A percentile compares a stretch with the other conserved stretches of the same genome.
Evolutionary conservation across 2,797 vertebrate genomes (phyloP).

Genomic region (Caiman crocodilus): DNA sequence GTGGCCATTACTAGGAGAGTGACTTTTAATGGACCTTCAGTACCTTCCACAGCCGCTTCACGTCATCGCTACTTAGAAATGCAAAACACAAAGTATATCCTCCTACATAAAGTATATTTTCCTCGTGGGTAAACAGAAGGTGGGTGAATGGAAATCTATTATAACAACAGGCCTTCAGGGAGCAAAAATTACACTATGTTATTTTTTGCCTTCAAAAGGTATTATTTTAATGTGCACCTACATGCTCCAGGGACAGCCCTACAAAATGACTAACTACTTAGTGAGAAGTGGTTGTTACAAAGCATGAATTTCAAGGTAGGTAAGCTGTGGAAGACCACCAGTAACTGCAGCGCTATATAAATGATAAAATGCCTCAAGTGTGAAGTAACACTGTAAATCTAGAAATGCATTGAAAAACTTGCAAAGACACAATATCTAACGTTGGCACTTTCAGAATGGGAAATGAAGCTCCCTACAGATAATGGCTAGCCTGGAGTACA

Average conservation of each 20-base stretch:
- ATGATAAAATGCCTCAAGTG: neutral
- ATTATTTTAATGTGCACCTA: neutral
- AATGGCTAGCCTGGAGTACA: neutral
- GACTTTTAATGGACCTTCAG: neutral
- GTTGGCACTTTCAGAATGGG: neutral
- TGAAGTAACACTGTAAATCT: neutral
- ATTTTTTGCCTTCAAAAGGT: constrained; percentile 5
- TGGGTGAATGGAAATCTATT: constrained; percentile 62
- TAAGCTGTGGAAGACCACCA: neutral
- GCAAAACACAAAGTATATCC: constrained; percentile 45
- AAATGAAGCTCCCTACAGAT: neutral
- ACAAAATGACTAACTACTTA: neutral
- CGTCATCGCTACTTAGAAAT: constrained; percentile 62
- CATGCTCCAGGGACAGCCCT: neutral
- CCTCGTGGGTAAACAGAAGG: constrained; percentile 66
- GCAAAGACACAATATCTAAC: neutral
- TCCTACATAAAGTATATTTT: constrained; percentile 20
- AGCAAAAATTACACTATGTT: neutral
- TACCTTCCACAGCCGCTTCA: constrained; percentile 53
- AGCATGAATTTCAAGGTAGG: neutral
- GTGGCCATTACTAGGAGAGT: neutral
- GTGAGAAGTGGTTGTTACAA: neutral
- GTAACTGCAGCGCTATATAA: neutral
- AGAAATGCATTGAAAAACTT: neutral
- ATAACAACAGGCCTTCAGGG: constrained; percentile 40